Percentiles rank a stretch among this genome's conserved stretches.
These are phyloP conservation scores for Tokudaia muenninki DNA, from an alignment of 2,797 vertebrate genomes.

Conservation along the genomic window DNA sequence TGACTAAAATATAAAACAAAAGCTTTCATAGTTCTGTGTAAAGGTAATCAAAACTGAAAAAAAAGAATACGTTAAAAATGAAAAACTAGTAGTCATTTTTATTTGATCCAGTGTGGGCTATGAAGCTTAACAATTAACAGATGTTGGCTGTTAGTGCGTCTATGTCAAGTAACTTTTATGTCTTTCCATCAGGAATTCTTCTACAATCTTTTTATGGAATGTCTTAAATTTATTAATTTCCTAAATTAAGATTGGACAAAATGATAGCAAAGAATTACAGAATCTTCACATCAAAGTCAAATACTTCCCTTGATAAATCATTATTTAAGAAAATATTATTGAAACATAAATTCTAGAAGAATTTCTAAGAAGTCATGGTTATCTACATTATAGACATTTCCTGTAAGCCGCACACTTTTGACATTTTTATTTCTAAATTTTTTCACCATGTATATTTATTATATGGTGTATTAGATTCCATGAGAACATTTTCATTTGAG, in stretches of 20 bases:
- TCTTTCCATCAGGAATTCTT: slow-evolving; percentile 45
- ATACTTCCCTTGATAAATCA: slow-evolving; percentile 2
- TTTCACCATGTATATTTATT: background rate
- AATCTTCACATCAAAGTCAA: slow-evolving; percentile 19
- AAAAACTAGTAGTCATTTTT: slow-evolving; percentile 31
- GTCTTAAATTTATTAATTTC: slow-evolving; percentile 51
- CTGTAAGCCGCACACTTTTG: background rate
- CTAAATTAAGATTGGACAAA: slow-evolving; percentile 35
- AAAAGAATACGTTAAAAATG: slow-evolving; percentile 18
- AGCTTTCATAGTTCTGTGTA: background rate
- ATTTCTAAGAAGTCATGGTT: background rate
- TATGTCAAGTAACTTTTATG: slow-evolving; percentile 30
- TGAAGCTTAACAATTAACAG: background rate
- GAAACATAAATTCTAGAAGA: background rate
- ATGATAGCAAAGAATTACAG: background rate
- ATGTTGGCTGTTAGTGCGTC: background rate
- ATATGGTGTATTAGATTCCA: background rate
- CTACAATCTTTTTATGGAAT: slow-evolving; percentile 31
- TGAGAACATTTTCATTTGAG: background rate
- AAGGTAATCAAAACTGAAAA: slow-evolving; percentile 25
- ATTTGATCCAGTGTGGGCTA: background rate
- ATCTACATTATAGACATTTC: background rate
- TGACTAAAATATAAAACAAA: background rate
- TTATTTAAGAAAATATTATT: background rate
- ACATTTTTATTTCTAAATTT: background rate